These are phyloP conservation scores for Galbula dea DNA, from an alignment of 2,113 vertebrate genomes.

Conservation along the genomic window DNA sequence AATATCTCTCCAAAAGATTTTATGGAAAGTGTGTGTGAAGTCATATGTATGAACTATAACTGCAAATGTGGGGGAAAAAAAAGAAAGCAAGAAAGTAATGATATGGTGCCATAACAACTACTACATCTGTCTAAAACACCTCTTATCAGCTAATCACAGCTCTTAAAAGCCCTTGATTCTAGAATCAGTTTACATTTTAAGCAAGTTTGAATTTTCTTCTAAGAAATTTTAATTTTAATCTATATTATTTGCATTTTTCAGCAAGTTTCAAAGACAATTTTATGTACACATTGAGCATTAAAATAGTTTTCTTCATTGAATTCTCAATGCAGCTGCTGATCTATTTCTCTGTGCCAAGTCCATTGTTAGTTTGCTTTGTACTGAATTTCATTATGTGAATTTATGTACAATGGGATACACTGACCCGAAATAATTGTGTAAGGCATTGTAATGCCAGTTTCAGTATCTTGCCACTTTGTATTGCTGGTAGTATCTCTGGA, in stretches of 20 bases:
- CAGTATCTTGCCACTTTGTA: constrained; percentile 35
- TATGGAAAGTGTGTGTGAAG: neutral
- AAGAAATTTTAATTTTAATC: constrained; percentile 39
- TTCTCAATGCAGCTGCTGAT: constrained; percentile 44
- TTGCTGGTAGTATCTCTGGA: constrained; percentile 21
- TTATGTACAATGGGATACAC: constrained; percentile 51
- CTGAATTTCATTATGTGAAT: constrained; percentile 51
- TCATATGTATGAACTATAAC: neutral
- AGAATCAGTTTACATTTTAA: neutral
- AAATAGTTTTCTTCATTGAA: constrained; percentile 41
- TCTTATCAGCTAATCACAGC: constrained; percentile 42
- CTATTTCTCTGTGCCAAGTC: constrained; percentile 37
- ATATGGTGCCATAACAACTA: neutral
- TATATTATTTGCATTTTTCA: constrained; percentile 43
- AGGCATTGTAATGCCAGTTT: constrained; percentile 31
- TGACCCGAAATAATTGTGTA: constrained; percentile 47
- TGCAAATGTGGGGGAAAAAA: neutral
- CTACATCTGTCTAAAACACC: neutral
- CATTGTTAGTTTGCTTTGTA: constrained; percentile 56
- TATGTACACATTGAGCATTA: neutral
- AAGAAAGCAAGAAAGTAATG: neutral
- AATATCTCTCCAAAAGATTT: constrained; percentile 8
- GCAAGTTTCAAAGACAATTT: constrained; percentile 24
- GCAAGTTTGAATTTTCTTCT: constrained; percentile 19
- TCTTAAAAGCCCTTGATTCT: constrained; percentile 7